Evolutionary conservation across 1,140 invertebrate species (phyloP), one percentile per base, ranked within the genome.

Genomic region (Pseudomyrmex flavicornis): DNA sequence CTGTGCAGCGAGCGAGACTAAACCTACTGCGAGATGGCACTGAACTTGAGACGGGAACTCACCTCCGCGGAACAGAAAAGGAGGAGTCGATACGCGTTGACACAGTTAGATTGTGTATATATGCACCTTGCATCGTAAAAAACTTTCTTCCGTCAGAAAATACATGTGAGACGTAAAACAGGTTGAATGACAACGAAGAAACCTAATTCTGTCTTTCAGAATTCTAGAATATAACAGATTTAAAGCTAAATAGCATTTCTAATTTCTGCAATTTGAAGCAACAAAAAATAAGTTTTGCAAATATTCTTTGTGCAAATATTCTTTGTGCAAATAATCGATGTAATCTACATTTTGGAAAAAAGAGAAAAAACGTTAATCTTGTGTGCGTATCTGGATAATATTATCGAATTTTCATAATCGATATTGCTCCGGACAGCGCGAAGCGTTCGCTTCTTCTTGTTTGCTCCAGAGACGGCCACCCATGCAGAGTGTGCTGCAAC

Each of bases 11-110:
- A 52, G 15, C 82, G 35, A 61, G n/a, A 63, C 59, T 66, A 80
- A 59, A 61, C 77, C 59, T 17, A 17, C 17, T 77, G 68, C 62
- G 75, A 89, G 68, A 59, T 83, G 74, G 73, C 87, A 85, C 46
- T 89, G 68, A 89, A 89, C 85, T 69, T 89, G 76, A 89, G 63
- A 85, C 70, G 70, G 79, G 84, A 83, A 88, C 56, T 83, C 69
- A 54, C 58, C 68, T 79, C 12, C 52, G 56, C 15, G 68, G 63
- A 72, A 66, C 56, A 68, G 82, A 76, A 73, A 74, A 50, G 20
- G 44, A 85, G 8, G 46, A 54, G 56, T 26, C 56, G 0, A 87
- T 12, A 54, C 46, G 65, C 50, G 58, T 72, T 66, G 70, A 46
- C 50, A 50, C 56, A 88, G 70, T 85, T 87, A 83, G 66, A 73